These are phyloP conservation scores for Pseudotriccus pelzelni DNA, from an alignment of 2,797 vertebrate species.

Conservation along the genomic window DNA sequence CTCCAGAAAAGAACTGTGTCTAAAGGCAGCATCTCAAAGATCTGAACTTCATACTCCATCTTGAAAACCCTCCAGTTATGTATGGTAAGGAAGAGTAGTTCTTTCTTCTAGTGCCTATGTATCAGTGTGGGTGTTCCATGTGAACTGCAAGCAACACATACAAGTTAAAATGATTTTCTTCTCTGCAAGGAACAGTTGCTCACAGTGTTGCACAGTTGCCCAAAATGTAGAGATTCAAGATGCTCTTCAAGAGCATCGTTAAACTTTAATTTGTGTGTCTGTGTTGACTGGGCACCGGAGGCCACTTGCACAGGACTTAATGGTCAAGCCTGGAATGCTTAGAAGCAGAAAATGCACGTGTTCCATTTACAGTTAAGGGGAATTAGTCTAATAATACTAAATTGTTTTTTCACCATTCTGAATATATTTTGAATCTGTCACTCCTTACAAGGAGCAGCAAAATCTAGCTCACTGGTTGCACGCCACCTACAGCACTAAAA, in stretches of 20 bases:
- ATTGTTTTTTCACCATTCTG: background rate
- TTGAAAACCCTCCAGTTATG: background rate
- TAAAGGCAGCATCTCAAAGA: background rate
- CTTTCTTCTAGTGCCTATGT: background rate
- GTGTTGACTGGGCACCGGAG: background rate
- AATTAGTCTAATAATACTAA: background rate
- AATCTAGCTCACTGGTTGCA: background rate
- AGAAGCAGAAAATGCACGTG: background rate
- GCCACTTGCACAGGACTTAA: background rate
- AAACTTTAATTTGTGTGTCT: background rate
- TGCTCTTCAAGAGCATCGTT: background rate
- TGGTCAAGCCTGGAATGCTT: background rate
- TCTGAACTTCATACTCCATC: background rate
- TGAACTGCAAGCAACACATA: background rate
- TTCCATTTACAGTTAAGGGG: background rate
- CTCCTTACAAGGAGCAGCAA: background rate
- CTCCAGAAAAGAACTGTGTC: background rate
- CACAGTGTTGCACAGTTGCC: background rate
- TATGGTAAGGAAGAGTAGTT: background rate
- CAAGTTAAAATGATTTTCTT: background rate
- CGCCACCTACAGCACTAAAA: fast-evolving
- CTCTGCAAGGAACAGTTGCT: background rate
- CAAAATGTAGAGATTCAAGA: background rate
- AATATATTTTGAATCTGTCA: background rate
- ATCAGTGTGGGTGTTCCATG: background rate